phyloP scores from a whole-genome alignment of 1,140 invertebrate genomes.

The Stratiolaelaps scimitus region DNA sequence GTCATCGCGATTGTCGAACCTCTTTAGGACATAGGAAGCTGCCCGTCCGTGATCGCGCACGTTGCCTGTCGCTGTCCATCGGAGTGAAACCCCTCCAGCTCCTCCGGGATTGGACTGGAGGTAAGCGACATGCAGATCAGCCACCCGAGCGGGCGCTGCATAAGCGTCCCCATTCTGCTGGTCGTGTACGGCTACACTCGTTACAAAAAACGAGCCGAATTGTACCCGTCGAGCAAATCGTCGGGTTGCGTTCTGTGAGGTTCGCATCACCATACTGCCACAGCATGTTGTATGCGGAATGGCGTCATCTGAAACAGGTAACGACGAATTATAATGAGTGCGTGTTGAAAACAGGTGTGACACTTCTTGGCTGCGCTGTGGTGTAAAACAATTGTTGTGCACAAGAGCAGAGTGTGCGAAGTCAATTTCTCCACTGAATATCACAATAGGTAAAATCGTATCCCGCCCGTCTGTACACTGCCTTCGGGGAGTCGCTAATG shows the following conservation, averaged over 20 bases:
- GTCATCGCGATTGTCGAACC: constrained; percentile 11
- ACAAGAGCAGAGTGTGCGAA: too few relatives aligned
- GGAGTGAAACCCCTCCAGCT: neutral
- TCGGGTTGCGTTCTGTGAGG: neutral
- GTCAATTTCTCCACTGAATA: too few relatives aligned
- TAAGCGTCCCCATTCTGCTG: neutral
- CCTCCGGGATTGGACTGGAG: constrained; percentile 15
- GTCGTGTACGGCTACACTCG: neutral
- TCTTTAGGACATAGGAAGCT: constrained; percentile 1
- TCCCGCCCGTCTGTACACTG: too few relatives aligned
- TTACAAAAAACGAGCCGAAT: constrained; percentile 24
- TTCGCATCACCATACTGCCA: constrained; percentile 20
- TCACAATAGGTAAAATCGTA: too few relatives aligned
- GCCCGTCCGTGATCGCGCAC: constrained; percentile 16
- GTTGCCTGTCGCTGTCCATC: constrained; percentile 15
- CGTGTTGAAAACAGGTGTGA: too few relatives aligned
- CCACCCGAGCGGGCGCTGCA: neutral
- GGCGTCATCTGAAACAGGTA: neutral
- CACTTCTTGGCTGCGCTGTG: too few relatives aligned
- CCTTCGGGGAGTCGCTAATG: too few relatives aligned
- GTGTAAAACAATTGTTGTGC: too few relatives aligned
- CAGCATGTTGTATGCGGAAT: constrained; percentile 22
- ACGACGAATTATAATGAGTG: neutral
- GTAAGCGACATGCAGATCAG: constrained; percentile 16
- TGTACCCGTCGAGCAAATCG: neutral